These are phyloP conservation scores for Tenebrio molitor DNA, from an alignment of 1,140 invertebrate genomes.

Conservation along the genomic window DNA sequence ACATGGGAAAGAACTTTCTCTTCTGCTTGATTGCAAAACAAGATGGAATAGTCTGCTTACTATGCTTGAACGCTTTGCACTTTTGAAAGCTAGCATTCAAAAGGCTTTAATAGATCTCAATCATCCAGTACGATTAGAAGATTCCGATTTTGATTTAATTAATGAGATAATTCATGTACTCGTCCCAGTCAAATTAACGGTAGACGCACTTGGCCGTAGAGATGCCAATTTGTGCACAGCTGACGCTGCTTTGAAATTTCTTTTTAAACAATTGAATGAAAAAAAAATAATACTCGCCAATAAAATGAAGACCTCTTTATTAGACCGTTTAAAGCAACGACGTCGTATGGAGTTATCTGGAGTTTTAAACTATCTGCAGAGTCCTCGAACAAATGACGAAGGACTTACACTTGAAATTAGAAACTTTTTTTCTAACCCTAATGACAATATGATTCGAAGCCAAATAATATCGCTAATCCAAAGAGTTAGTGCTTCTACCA, in stretches of 20 bases:
- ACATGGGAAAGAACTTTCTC: constrained; percentile 45
- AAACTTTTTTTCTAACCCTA: too few relatives aligned
- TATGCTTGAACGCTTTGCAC: constrained; percentile 52
- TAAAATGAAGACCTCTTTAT: too few relatives aligned
- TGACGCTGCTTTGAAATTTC: constrained; percentile 36
- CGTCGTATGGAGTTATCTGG: too few relatives aligned
- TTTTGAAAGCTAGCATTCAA: constrained; percentile 42
- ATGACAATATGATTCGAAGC: too few relatives aligned
- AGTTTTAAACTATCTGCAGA: too few relatives aligned
- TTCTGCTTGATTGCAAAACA: constrained; percentile 48
- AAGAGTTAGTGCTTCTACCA: too few relatives aligned
- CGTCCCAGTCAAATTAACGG: constrained; percentile 33
- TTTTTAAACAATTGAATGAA: not conserved
- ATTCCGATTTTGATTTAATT: too few relatives aligned
- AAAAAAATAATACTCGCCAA: too few relatives aligned
- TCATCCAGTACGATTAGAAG: constrained; percentile 8
- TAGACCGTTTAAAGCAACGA: too few relatives aligned
- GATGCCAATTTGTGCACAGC: constrained; percentile 41
- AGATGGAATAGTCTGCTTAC: constrained; percentile 50
- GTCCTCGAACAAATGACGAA: too few relatives aligned
- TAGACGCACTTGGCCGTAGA: constrained; percentile 20
- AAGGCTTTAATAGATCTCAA: constrained; percentile 53
- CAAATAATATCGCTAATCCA: too few relatives aligned
- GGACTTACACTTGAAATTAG: too few relatives aligned
- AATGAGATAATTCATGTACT: constrained; percentile 20